Percentiles rank a stretch among this genome's conserved stretches.
phyloP scores from a whole-genome alignment of 2,797 vertebrate species.

The Periophthalmus magnuspinnatus region DNA sequence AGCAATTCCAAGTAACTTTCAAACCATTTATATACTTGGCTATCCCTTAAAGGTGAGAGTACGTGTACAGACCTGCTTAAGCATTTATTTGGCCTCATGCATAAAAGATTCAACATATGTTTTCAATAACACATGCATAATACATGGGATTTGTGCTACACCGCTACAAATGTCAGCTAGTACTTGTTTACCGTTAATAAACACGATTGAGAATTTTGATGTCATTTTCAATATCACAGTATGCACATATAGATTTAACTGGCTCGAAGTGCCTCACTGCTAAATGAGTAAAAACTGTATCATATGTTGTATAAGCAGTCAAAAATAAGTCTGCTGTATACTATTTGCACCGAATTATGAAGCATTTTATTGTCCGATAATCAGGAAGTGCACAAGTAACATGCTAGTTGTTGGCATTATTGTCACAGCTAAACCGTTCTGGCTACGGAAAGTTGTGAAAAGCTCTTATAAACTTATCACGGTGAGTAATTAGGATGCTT shows the following conservation, averaged over 20 bases:
- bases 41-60: conserved; percentile 4
- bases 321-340: too few relatives aligned
- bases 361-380: too few relatives aligned
- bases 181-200: conserved; percentile 5
- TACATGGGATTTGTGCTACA: conserved; percentile 7
- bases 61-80: background rate
- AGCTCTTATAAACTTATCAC: too few relatives aligned
- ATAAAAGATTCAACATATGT: conserved; percentile 17
- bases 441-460: too few relatives aligned
- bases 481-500: too few relatives aligned
- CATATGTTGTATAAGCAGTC: too few relatives aligned
- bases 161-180: conserved; percentile 2
- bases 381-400: too few relatives aligned
- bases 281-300: background rate
- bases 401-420: too few relatives aligned
- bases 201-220: conserved; percentile 7
- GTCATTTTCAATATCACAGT: background rate
- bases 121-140: conserved; percentile 20
- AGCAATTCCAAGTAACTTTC: conserved; percentile 1
- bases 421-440: too few relatives aligned
- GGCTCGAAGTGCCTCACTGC: too few relatives aligned
- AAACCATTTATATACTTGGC: background rate
- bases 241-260: background rate
- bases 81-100: conserved; percentile 11
- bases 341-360: too few relatives aligned